phyloP scores from a whole-genome alignment of 2,888 invertebrate genomes.

The Dicranocentrus wangi region DNA sequence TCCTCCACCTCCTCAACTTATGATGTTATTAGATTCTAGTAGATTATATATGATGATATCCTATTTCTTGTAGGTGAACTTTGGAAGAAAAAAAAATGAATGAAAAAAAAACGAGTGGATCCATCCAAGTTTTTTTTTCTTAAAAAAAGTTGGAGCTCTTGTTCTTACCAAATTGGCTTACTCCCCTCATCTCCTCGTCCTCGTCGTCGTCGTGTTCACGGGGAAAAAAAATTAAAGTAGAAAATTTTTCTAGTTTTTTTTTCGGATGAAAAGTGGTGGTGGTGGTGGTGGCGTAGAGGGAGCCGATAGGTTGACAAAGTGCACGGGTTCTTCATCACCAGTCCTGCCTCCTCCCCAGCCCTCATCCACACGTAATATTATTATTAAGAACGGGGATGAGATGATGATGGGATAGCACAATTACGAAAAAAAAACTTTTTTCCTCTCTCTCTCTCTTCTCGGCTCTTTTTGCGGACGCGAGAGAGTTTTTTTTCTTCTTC shows the following conservation, averaged over 20 bases:
- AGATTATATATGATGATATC: conserved; percentile 63
- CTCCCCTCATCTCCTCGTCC: conserved; percentile 57
- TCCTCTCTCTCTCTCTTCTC: neutral
- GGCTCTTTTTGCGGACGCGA: neutral
- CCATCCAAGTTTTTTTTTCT: conserved; percentile 2
- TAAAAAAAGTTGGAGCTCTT: conserved; percentile 58
- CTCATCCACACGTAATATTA: conserved; percentile 53
- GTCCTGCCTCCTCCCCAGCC: conserved; percentile 28
- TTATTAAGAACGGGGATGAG: conserved; percentile 35
- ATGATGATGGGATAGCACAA: conserved; percentile 51
- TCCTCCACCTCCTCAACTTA: conserved; percentile 44
- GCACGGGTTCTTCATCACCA: conserved; percentile 49
- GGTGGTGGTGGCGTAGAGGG: conserved; percentile 29
- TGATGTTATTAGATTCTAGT: conserved; percentile 63
- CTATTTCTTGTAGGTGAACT: conserved; percentile 1
- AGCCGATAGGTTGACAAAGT: conserved; percentile 67
- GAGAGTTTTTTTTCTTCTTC: conserved; percentile 10
- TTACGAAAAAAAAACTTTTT: conserved; percentile 56
- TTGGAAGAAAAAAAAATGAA: neutral
- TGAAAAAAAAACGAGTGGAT: no score
- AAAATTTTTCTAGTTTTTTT: conserved; percentile 52
- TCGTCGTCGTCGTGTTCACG: neutral
- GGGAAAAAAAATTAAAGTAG: conserved; percentile 56
- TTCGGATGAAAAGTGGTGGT: conserved; percentile 51
- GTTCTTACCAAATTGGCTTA: conserved; percentile 65